Evolutionary conservation across 2,113 vertebrate genomes (phyloP), one percentile per base, ranked within the genome.

Genomic region (Numida meleagris): DNA sequence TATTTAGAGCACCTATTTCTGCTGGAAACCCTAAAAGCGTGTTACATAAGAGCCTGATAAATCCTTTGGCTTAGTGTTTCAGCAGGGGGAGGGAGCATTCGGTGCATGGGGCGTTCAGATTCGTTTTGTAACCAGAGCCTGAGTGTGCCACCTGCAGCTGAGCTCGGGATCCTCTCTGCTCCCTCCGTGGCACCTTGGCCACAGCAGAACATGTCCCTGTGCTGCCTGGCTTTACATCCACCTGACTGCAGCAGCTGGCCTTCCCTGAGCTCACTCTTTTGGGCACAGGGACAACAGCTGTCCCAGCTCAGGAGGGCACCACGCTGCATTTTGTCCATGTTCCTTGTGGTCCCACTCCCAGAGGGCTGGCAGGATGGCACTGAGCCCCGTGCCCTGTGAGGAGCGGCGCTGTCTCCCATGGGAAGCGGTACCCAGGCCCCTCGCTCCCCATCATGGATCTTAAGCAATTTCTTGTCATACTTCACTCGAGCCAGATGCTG

Each of bases 1-100:
- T 96, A 96, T 95, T 95, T 96, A 95, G 94, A 96, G 75, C 90
- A 95, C 93, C 94, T 95, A 83, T 95, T 97, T 95, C 94, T 91
- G 57, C 73, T 93, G 91, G 94, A 94, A 96, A 95, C 75, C 46
- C 93, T 95, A 95, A 96, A 95, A 88, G 85, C 89, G 0, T 48
- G 27, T 97, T 96, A 96, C 80, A 12, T 95, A 97, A 96, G 89
- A 78, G 85, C 93, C 85, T 59, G 61, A 81, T 95, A 95, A 96
- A 95, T 96, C 94, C 94, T 94, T 72, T 72, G 94, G 95, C 91
- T 95, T 95, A 94, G 63, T 67, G 75, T 90, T 90, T n/a, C 89
- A 82, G 82, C 57, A 87, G 88, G 82, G 85, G 96, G 93, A 82
- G 92, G 93, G 84, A 74, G 6, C 24, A n/a, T 55, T 63, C 68